Evolutionary conservation across 2,113 vertebrate species (phyloP), one percentile per base, ranked within the genome.

Genomic region (Scopus umbretta): DNA sequence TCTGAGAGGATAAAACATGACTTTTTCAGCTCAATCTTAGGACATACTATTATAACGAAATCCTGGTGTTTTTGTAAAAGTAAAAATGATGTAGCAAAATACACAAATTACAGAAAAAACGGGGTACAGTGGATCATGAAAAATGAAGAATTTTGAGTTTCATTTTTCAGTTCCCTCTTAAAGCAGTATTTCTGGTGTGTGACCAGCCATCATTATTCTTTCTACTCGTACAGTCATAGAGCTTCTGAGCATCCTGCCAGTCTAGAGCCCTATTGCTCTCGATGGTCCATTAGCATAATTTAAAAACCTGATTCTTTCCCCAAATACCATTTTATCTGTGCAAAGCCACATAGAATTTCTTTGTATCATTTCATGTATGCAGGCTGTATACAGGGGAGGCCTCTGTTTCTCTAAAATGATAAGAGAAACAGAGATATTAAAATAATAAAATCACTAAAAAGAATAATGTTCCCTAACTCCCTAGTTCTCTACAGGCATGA

Each of bases 271-370:
- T 12, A 1, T 26, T 63, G 20, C 45, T 71, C 23, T 52, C 25
- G 30, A 22, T 20, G 11, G 5, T 65, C 43, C 32, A 1, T 29
- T 22, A 63, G 6, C 55, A 20, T 49, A 0, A 0, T 16, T 42
- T 65, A 10, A 78, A 72, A 66, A 6, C 13, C 42, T 2, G 1
- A 26, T 23, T 50, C 1, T 55, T 68, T n/a, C 9, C n/a, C 29
- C 42, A 91, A 56, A 83, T 38, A 38, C 27, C 5, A 56, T 62
- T 79, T 76, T n/a, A 1, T 45, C 34, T 27, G 8, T 56, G 23
- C 6, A 67, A 50, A 87, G 5, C 0, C 1, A 15, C 19, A 32
- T 26, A 43, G 3, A 7, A 3, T 55, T 80, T 42, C 26, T 56
- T 29, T 53, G 10, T 7, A 18, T 32, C 42, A 5, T 62, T 84